A percentile compares a stretch with the other conserved stretches of the same genome.
phyloP scores from a whole-genome alignment of 1,140 invertebrate genomes.

The Cotesia glomerata region DNA sequence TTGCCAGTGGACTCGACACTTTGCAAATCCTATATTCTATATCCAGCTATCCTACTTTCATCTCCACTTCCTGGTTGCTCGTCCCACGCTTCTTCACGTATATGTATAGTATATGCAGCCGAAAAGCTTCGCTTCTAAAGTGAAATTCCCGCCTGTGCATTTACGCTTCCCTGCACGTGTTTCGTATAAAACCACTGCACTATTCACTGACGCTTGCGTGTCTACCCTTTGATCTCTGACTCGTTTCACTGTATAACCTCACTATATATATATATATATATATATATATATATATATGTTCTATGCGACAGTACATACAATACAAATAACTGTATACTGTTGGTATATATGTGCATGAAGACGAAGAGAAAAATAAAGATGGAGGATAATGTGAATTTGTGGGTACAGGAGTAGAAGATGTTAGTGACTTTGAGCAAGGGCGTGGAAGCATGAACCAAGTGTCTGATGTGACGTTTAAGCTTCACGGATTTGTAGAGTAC shows the following conservation, averaged over 20 bases:
- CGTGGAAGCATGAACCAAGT: constrained; percentile 37
- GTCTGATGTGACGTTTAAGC: constrained; percentile 48
- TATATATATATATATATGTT: background rate
- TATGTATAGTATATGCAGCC: background rate
- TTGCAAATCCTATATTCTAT: background rate
- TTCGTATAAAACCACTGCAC: constrained; percentile 44
- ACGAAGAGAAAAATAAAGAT: too few relatives aligned
- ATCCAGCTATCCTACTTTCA: background rate
- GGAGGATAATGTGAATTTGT: too few relatives aligned
- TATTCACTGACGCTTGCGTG: constrained; percentile 42
- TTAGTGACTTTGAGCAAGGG: constrained; percentile 28
- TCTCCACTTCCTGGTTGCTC: background rate
- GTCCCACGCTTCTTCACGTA: constrained; percentile 22
- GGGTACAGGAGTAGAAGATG: background rate
- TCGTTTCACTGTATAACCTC: constrained; percentile 4
- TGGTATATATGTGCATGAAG: background rate
- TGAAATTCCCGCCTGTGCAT: constrained; percentile 1
- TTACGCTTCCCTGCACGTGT: constrained; percentile 11
- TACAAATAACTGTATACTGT: too few relatives aligned
- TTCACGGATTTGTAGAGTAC: constrained; percentile 45
- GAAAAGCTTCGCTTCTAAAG: background rate
- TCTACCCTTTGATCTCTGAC: constrained; percentile 52
- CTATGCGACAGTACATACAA: too few relatives aligned
- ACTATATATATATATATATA: background rate
- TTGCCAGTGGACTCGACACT: background rate